Evolutionary conservation across 2,888 invertebrate species (phyloP).

Genomic region (Ecdyonurus torrentis): DNA sequence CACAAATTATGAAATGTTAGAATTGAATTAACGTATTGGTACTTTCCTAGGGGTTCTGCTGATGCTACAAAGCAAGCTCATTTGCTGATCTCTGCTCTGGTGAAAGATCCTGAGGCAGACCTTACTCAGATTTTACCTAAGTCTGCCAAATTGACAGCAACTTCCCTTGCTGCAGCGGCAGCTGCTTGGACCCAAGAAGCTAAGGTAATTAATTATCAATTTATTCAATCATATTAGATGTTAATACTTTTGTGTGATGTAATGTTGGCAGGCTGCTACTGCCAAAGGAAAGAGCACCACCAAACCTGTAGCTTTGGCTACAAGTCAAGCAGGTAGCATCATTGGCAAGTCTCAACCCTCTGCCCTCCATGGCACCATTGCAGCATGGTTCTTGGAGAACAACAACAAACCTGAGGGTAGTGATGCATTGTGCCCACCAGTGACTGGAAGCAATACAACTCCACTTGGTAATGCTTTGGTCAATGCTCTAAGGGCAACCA

Average conservation of each 20-base stretch:
- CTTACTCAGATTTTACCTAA: constrained; percentile 66
- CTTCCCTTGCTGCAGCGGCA: constrained; percentile 27
- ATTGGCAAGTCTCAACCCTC: neutral
- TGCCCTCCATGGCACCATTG: neutral
- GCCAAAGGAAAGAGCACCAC: constrained; percentile 12
- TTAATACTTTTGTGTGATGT: neutral
- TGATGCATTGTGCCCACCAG: neutral
- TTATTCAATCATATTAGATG: neutral
- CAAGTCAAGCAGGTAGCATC: neutral
- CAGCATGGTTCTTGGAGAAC: neutral
- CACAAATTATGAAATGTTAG: neutral
- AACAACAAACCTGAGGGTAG: neutral
- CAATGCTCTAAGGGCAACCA: constrained; percentile 21
- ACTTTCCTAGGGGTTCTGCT: constrained; percentile 60
- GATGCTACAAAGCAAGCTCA: constrained; percentile 90
- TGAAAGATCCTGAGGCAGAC: constrained; percentile 91
- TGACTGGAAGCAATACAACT: constrained; percentile 7
- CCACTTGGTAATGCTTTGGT: constrained; percentile 16
- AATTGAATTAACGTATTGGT: constrained; percentile 8
- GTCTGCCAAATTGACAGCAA: constrained; percentile 36
- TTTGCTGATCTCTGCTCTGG: constrained; percentile 73
- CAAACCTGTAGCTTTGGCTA: neutral
- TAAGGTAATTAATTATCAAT: neutral
- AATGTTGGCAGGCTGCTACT: constrained; percentile 3
- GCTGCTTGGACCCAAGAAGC: neutral